phyloP scores from a whole-genome alignment of 2,113 vertebrate genomes.

The Hemibates koningsi region DNA sequence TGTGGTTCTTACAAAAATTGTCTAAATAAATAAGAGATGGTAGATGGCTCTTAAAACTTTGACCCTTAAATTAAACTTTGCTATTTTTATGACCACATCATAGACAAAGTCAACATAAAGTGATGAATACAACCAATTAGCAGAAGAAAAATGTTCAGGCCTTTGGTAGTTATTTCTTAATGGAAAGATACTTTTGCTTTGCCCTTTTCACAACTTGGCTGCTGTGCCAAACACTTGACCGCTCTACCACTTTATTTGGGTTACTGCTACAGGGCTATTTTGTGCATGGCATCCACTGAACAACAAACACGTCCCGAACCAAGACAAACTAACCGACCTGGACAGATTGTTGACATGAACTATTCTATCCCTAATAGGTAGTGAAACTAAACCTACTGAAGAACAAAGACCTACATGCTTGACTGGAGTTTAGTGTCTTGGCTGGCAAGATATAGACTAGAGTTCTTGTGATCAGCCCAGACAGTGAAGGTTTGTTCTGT shows the following conservation, averaged over 20 bases:
- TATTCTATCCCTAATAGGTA: not conserved
- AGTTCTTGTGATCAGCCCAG: not conserved
- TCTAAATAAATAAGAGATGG: not conserved
- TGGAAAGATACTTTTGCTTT: not conserved
- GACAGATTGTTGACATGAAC: not conserved
- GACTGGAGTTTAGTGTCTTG: not conserved
- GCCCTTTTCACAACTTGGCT: not conserved
- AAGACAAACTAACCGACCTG: not conserved
- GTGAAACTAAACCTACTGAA: not conserved
- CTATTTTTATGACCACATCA: not conserved
- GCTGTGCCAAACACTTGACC: not conserved
- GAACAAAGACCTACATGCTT: not conserved
- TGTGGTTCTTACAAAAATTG: not conserved
- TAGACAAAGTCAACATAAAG: not conserved
- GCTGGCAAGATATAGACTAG: not conserved
- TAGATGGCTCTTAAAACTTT: not conserved
- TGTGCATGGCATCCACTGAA: not conserved
- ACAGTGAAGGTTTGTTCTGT: not conserved
- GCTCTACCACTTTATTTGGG: not conserved
- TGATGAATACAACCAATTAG: not conserved
- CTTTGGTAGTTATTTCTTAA: not conserved
- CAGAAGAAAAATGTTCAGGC: not conserved
- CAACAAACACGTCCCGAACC: not conserved
- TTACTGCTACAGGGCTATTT: not conserved
- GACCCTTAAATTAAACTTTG: not conserved